Conservation (phyloP, 2,113 vertebrate species). For the Holacanthus passer region DNA sequence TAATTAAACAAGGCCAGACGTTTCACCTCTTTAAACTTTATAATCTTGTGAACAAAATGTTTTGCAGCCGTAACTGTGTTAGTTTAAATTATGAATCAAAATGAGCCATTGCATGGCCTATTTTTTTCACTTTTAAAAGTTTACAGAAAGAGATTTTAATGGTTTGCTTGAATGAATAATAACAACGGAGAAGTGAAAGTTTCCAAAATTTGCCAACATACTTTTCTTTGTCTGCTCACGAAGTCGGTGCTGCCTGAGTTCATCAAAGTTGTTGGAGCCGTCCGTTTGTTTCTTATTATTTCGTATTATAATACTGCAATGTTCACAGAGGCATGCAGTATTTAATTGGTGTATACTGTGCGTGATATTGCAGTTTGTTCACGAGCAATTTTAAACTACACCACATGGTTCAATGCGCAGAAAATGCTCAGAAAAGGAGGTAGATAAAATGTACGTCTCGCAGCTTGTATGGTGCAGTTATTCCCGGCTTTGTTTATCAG, state of each 20-base stretch:
- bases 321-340: not conserved
- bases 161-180: not conserved
- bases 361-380: not conserved
- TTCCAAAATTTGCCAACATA: not conserved
- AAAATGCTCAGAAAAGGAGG: not conserved
- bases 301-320: too few relatives aligned
- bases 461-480: not conserved
- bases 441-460: not conserved
- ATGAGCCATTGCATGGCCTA: not conserved
- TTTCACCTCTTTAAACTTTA: not conserved
- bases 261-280: not conserved
- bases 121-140: not conserved
- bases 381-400: not conserved
- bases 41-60: not conserved
- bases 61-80: not conserved
- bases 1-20: not conserved
- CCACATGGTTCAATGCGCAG: not conserved
- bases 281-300: not conserved
- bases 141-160: slow-evolving; percentile 1
- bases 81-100: not conserved
- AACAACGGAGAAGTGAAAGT: not conserved
- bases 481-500: not conserved
- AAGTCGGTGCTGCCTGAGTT: not conserved
- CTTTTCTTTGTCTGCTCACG: not conserved
- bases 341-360: not conserved